Base-by-base conservation (phyloP, 2,888 invertebrate genomes). In the Meliscaeva auricollis region DNA sequence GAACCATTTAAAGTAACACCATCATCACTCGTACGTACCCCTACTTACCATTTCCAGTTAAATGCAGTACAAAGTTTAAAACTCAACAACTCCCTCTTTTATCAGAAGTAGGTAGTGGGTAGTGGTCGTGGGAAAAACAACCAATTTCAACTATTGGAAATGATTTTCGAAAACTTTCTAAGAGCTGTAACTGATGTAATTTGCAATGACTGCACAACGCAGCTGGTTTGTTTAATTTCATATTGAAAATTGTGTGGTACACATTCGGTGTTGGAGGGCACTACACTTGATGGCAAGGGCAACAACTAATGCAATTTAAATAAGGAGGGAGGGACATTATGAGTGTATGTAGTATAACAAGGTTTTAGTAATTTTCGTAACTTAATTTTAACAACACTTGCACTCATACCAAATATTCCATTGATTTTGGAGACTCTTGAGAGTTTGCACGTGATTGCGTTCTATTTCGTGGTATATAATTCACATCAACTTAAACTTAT, bases 201-300 rank as follows among this genome's bases (percentile, higher is more conserved):
- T 75, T 17, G 64, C 38, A 30, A 68, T 60, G 9, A 35, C 69
- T 38, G 58, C 66, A 75, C 75, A 70, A 75, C 79, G 32, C 83
- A 84, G 79, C 74, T 75, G 79, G 74, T 75, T 75, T 79, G 74
- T 75, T 84, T 58, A 84, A 79, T 84, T 75, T 79, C 44, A 70
- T 66, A 79, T 75, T 70, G 64, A 64, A 74, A 78, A 48, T 50
- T 62, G 11, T 38, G 48, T 54, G 32, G 13, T 48, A 46, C 26
- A 38, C 17, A 62, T 9, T 15, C 0, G 11, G 60, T 22, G 9
- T 13, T 75, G 13, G 56, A 62, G 44, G 15, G 22, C 66, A 2
- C 35, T 13, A 30, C 2, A 54, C 17, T 64, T 50, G 26, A 13
- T 48, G 62, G 66, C 20, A n/a, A n/a, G n/a, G n/a, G n/a, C n/a